phyloP scores from a whole-genome alignment of 2,888 invertebrate species.

The Prionchulus punctatus region DNA sequence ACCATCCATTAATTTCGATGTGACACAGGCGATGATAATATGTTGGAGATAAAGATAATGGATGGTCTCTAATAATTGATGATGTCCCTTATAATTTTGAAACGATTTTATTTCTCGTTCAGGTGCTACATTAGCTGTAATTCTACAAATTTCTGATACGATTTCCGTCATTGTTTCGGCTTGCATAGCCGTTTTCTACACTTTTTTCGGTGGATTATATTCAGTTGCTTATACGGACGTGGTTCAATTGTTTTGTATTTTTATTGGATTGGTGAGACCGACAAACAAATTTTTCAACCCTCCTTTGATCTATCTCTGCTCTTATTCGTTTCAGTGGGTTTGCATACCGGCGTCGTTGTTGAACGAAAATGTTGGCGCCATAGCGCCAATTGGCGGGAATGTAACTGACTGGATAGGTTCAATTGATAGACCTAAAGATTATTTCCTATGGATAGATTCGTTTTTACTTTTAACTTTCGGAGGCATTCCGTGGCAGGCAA shows the following conservation, averaged over 20 bases:
- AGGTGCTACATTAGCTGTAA: constrained; percentile 89
- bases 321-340: constrained; percentile 56
- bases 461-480: constrained; percentile 76
- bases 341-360: constrained; percentile 89
- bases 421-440: constrained; percentile 45
- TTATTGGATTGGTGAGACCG: constrained; percentile 62
- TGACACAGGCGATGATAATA: background rate
- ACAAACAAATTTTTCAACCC: background rate
- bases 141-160: constrained; percentile 82
- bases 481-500: constrained; percentile 88
- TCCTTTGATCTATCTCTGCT: too few relatives aligned
- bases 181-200: constrained; percentile 89
- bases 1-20: background rate
- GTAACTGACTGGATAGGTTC: constrained; percentile 1
- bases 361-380: constrained; percentile 63
- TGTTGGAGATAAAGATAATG: background rate
- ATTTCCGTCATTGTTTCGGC: constrained; percentile 86
- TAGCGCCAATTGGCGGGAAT: constrained; percentile 35
- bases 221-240: constrained; percentile 97
- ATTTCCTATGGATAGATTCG: constrained; percentile 69
- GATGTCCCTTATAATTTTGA: background rate
- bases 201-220: constrained; percentile 89
- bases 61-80: background rate
- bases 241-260: constrained; percentile 91
- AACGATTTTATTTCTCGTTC: constrained; percentile 14